Evolutionary conservation across 2,797 vertebrate species (phyloP).

Genomic region (Brachymystax lenok): DNA sequence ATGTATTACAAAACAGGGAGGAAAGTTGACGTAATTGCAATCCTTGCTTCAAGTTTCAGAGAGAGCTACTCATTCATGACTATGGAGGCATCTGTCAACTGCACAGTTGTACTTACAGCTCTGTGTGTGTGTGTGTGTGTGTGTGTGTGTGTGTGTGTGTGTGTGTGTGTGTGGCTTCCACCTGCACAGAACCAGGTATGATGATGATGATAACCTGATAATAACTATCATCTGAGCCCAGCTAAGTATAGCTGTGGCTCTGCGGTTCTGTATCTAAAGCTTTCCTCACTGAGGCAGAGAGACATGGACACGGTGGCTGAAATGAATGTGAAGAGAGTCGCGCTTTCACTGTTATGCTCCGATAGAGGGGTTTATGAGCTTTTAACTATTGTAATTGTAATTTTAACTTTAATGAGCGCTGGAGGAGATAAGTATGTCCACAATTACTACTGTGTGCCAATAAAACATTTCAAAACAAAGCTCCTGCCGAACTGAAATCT

Average conservation of each 20-base stretch:
- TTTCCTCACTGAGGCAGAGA: slow-evolving; percentile 33
- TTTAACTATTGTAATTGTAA: slow-evolving; percentile 68
- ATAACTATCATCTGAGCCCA: slow-evolving; percentile 71
- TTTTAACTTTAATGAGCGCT: slow-evolving; percentile 72
- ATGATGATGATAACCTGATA: slow-evolving; percentile 54
- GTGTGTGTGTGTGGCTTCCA: slow-evolving; percentile 51
- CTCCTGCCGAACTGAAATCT: slow-evolving; percentile 54
- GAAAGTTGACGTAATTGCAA: not conserved
- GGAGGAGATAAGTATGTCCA: slow-evolving; percentile 67
- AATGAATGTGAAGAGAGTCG: slow-evolving; percentile 39
- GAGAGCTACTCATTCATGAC: slow-evolving; percentile 25
- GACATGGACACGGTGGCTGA: slow-evolving; percentile 48
- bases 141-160: too few relatives aligned
- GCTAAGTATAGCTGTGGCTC: slow-evolving; percentile 71
- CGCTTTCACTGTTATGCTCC: slow-evolving; percentile 55
- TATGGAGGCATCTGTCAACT: slow-evolving; percentile 61
- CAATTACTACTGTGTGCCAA: slow-evolving; percentile 63
- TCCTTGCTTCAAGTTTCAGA: slow-evolving; percentile 34
- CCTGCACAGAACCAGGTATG: slow-evolving; percentile 52
- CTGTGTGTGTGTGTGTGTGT: not conserved
- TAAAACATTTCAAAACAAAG: slow-evolving; percentile 70
- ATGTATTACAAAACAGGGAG: too few relatives aligned
- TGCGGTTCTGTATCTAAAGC: slow-evolving; percentile 44
- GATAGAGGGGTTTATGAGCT: slow-evolving; percentile 66
- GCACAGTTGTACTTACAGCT: slow-evolving; percentile 66